Evolutionary conservation across 1,140 invertebrate species (phyloP).

Genomic region (Archivesica marissinica): DNA sequence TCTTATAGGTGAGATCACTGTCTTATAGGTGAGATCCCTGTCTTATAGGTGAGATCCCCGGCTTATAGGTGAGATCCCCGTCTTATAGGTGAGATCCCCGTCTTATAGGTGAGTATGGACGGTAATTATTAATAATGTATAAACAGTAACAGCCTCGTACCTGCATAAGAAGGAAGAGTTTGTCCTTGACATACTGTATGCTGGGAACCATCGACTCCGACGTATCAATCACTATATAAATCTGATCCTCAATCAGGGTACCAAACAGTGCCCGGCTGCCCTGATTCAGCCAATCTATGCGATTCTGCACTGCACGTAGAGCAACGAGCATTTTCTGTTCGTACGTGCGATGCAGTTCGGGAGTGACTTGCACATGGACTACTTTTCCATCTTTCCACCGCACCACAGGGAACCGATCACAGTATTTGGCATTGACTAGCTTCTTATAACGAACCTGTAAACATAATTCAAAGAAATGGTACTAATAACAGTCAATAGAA

Average conservation of each 20-base stretch:
- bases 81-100: too few relatives aligned
- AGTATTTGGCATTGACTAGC: constrained; percentile 83
- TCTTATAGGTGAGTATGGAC: too few relatives aligned
- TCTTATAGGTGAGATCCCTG: too few relatives aligned
- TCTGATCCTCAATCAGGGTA: constrained; percentile 83
- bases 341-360: constrained; percentile 81
- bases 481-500: too few relatives aligned
- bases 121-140: too few relatives aligned
- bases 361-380: constrained; percentile 83
- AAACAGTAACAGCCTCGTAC: too few relatives aligned
- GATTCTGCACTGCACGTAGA: constrained; percentile 61
- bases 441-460: constrained; percentile 73
- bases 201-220: constrained; percentile 83
- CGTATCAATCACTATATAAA: constrained; percentile 83
- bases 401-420: constrained; percentile 83
- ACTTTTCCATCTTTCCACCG: constrained; percentile 82
- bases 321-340: constrained; percentile 73
- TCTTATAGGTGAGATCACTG: too few relatives aligned
- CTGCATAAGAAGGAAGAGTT: constrained; percentile 82
- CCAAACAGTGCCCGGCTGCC: constrained; percentile 84
- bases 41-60: too few relatives aligned
- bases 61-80: too few relatives aligned
- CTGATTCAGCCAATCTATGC: constrained; percentile 83
- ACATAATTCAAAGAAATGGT: constrained; percentile 17
- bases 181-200: constrained; percentile 83